Evolutionary conservation across 2,888 invertebrate species (phyloP).

Genomic region (Phengaris alcon): DNA sequence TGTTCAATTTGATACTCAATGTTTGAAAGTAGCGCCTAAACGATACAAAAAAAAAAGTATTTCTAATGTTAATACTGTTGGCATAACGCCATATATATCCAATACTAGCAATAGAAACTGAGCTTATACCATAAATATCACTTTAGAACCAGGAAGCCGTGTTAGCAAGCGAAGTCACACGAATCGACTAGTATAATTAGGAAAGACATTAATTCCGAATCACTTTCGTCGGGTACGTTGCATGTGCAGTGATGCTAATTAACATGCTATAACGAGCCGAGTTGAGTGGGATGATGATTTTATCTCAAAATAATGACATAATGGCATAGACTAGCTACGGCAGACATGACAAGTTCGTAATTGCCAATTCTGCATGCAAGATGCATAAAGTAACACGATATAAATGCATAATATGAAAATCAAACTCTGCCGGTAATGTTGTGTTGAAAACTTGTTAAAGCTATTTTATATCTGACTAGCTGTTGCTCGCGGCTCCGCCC

Average conservation of each 20-base stretch:
- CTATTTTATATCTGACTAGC: neutral
- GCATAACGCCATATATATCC: too few species aligned
- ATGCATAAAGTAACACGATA: conserved; percentile 30
- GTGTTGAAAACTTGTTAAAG: neutral
- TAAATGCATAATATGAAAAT: conserved; percentile 28
- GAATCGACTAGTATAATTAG: conserved; percentile 23
- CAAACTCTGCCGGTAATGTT: conserved; percentile 11
- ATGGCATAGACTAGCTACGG: conserved; percentile 44
- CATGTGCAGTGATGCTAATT: conserved; percentile 35
- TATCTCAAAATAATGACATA: conserved; percentile 42
- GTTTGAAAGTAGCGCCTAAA: too few species aligned
- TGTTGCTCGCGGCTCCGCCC: too few species aligned
- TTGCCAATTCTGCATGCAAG: conserved; percentile 38
- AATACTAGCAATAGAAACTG: too few species aligned
- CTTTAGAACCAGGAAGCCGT: neutral
- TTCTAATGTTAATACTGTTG: too few species aligned
- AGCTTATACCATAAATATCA: neutral
- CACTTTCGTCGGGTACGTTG: conserved; percentile 28
- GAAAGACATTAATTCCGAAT: conserved; percentile 28
- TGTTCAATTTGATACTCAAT: neutral
- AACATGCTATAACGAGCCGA: conserved; percentile 36
- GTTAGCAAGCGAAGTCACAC: conserved; percentile 12
- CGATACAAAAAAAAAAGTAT: too few species aligned
- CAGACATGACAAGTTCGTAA: conserved; percentile 36
- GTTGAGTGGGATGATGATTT: conserved; percentile 37